Evolutionary conservation across 2,113 vertebrate genomes (phyloP).

Genomic region (Tursiops truncatus): DNA sequence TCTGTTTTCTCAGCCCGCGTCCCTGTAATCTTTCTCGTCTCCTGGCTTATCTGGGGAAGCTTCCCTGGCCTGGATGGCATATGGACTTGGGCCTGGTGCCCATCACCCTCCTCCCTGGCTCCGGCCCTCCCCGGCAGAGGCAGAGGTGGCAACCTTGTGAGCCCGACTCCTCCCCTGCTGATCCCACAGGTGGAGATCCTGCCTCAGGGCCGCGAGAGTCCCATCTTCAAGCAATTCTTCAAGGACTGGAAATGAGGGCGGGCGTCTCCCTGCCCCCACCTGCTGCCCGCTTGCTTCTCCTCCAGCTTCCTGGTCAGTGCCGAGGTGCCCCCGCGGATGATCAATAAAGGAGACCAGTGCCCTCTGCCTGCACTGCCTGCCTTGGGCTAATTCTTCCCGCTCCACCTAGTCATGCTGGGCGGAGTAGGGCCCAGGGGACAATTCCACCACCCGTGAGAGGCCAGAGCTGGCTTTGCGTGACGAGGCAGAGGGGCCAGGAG

Average conservation of each 20-base stretch:
- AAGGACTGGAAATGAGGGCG: constrained; percentile 87
- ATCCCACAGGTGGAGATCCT: constrained; percentile 92
- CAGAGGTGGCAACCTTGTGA: neutral
- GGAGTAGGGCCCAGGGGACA: neutral
- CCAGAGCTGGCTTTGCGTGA: neutral
- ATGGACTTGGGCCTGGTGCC: neutral
- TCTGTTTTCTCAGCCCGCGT: neutral
- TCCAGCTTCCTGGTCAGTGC: neutral
- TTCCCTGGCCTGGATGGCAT: neutral
- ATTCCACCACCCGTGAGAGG: neutral
- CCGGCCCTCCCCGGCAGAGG: neutral
- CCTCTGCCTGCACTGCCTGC: neutral
- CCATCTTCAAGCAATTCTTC: constrained; percentile 97
- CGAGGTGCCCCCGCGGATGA: neutral
- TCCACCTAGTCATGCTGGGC: neutral
- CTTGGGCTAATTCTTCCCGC: neutral
- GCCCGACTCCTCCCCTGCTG: neutral
- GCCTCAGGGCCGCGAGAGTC: constrained; percentile 90
- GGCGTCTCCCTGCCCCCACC: neutral
- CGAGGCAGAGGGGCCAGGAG: neutral
- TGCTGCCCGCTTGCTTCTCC: neutral
- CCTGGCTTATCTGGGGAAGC: neutral
- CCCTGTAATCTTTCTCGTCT: neutral
- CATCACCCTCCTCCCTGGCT: neutral
- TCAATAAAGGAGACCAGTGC: constrained; percentile 64